These are phyloP conservation scores for Danio albolineatus DNA, from an alignment of 2,797 vertebrate genomes.

Conservation along the genomic window DNA sequence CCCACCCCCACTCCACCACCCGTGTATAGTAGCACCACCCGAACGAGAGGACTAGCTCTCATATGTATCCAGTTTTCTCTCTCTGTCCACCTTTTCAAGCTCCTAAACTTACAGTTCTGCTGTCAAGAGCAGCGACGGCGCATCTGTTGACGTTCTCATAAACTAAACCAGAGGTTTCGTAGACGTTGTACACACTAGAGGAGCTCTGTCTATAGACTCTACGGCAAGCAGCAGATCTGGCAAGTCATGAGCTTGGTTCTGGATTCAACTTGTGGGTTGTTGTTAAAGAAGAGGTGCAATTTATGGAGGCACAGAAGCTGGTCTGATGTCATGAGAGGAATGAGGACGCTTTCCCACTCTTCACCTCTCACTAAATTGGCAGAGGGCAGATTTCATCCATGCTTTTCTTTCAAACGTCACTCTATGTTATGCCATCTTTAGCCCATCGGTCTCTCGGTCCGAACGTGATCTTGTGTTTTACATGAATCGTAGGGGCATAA, in stretches of 20 bases:
- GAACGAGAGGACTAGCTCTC: conserved; percentile 44
- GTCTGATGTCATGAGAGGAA: conserved; percentile 23
- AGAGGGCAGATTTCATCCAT: conserved; percentile 41
- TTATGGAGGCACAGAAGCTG: background rate
- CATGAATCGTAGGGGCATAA: conserved; percentile 58
- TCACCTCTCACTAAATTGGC: conserved; percentile 41
- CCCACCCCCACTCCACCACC: conserved; percentile 94
- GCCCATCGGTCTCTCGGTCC: conserved; percentile 19
- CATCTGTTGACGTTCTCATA: conserved; percentile 36
- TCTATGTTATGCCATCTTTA: conserved; percentile 31
- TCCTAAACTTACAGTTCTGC: conserved; percentile 10
- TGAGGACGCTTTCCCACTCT: conserved; percentile 22
- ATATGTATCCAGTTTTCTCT: conserved; percentile 30
- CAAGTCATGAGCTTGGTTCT: conserved; percentile 14
- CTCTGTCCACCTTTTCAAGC: conserved; percentile 42
- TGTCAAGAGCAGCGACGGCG: conserved; percentile 29
- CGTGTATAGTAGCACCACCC: conserved; percentile 87
- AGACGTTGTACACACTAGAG: conserved; percentile 11
- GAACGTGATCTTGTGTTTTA: conserved; percentile 46
- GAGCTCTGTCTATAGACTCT: conserved; percentile 38
- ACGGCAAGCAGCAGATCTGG: conserved; percentile 17
- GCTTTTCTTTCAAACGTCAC: conserved; percentile 23
- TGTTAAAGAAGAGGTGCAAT: conserved; percentile 12
- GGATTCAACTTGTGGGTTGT: conserved; percentile 12
- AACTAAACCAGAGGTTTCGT: conserved; percentile 37